Evolutionary conservation across 35 echinoderm and acorn worm species (phyloP).

Genomic region (Eucidaris tribuloides): DNA sequence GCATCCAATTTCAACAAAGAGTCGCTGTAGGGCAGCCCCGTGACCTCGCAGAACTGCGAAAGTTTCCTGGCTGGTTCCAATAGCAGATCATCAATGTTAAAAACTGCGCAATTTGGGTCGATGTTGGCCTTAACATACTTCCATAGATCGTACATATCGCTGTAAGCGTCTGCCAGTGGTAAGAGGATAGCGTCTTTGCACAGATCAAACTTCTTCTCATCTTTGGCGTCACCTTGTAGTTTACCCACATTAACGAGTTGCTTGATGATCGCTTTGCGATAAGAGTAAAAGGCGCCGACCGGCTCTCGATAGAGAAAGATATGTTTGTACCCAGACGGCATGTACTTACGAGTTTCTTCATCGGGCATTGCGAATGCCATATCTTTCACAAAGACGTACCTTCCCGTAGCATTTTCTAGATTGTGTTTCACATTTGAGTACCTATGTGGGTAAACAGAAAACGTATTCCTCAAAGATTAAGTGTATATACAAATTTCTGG

Average conservation of each 20-base stretch:
- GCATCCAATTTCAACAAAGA: constrained; percentile 36
- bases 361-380: background rate
- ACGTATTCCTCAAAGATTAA: too few relatives aligned
- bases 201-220: background rate
- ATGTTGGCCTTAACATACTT: too few relatives aligned
- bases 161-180: background rate
- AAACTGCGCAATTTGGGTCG: too few relatives aligned
- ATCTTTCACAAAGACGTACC: constrained; percentile 6
- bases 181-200: background rate
- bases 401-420: too few relatives aligned
- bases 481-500: too few relatives aligned
- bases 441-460: too few relatives aligned
- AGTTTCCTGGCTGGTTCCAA: constrained; percentile 25
- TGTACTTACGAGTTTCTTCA: background rate
- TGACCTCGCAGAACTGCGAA: constrained; percentile 16
- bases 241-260: background rate
- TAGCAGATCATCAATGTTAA: constrained; percentile 57
- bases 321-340: constrained; percentile 46
- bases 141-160: background rate
- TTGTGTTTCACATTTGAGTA: too few relatives aligned
- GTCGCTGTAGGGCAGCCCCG: constrained; percentile 31
- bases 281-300: constrained; percentile 19
- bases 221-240: background rate
- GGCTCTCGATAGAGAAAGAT: constrained; percentile 50
- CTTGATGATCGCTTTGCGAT: background rate